A percentile compares a stretch with the other conserved stretches of the same genome.
These are phyloP conservation scores for Frankliniella intonsa DNA, from an alignment of 2,888 invertebrate genomes.

Conservation along the genomic window DNA sequence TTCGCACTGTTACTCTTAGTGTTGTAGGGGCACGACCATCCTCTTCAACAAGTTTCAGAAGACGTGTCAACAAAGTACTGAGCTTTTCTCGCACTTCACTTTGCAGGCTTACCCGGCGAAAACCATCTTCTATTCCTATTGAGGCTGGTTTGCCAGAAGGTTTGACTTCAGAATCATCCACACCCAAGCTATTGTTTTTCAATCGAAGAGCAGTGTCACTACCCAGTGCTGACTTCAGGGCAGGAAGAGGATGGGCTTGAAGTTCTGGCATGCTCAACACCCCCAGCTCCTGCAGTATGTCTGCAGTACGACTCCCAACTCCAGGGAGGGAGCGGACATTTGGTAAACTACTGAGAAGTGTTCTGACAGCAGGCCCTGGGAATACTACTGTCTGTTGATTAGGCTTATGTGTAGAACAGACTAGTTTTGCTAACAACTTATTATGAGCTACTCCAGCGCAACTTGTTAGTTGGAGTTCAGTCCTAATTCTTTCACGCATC, in stretches of 20 bases:
- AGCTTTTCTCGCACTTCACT: constrained; percentile 71
- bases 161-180: constrained; percentile 67
- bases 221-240: constrained; percentile 56
- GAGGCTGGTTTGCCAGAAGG: constrained; percentile 71
- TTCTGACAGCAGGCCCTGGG: constrained; percentile 58
- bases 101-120: constrained; percentile 65
- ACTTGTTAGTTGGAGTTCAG: constrained; percentile 50
- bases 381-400: constrained; percentile 76
- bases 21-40: constrained; percentile 75
- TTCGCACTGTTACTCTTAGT: constrained; percentile 68
- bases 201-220: constrained; percentile 64
- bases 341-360: constrained; percentile 61
- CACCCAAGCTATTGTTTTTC: constrained; percentile 67
- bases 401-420: constrained; percentile 56
- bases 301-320: constrained; percentile 67
- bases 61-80: constrained; percentile 60
- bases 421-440: constrained; percentile 76
- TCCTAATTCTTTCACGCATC: constrained; percentile 63
- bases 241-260: constrained; percentile 38
- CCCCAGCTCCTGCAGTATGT: constrained; percentile 60
- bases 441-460: constrained; percentile 79
- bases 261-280: constrained; percentile 64
- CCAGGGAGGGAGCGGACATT: constrained; percentile 65
- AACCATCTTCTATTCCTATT: constrained; percentile 75
- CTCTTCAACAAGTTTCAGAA: constrained; percentile 66